Conservation (phyloP, 64 coral and sea anemone genomes). For the Dendrophyllia cribrosa region DNA sequence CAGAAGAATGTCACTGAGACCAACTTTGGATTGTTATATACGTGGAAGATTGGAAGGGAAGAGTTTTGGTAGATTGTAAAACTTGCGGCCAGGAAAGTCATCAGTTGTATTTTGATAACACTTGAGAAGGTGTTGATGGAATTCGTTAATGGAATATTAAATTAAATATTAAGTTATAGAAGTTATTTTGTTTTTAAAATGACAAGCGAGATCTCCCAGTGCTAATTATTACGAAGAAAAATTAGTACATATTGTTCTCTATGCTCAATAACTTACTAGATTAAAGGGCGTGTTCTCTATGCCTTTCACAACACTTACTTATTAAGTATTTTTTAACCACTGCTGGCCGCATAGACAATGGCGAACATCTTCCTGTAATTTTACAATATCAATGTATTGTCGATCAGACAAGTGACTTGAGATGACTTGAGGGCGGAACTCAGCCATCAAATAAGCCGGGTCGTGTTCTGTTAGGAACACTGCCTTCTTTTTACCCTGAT, state of each 20-base stretch:
- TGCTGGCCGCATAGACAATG: too few species aligned
- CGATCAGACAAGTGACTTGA: too few species aligned
- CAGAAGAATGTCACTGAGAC: background rate
- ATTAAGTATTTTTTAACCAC: too few species aligned
- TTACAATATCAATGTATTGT: too few species aligned
- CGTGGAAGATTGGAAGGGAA: background rate
- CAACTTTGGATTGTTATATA: background rate
- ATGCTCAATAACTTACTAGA: background rate
- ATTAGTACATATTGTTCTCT: background rate
- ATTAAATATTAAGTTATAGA: background rate
- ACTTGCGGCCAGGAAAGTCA: background rate
- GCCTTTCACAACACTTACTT: too few species aligned
- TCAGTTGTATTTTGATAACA: background rate
- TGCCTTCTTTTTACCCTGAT: too few species aligned
- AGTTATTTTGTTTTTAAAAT: too few species aligned
- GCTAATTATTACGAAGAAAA: background rate
- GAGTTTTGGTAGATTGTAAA: background rate
- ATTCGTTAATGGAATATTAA: slow-evolving; percentile 5
- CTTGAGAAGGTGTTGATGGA: background rate
- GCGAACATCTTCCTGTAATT: too few species aligned
- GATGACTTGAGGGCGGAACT: too few species aligned
- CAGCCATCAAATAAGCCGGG: too few species aligned
- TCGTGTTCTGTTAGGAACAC: too few species aligned
- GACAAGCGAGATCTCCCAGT: background rate
- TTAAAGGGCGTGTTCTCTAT: background rate